A percentile compares a stretch with the other conserved stretches of the same genome.
Evolutionary conservation across 2,113 vertebrate species (phyloP).

Genomic region (Ciconia boyciana): DNA sequence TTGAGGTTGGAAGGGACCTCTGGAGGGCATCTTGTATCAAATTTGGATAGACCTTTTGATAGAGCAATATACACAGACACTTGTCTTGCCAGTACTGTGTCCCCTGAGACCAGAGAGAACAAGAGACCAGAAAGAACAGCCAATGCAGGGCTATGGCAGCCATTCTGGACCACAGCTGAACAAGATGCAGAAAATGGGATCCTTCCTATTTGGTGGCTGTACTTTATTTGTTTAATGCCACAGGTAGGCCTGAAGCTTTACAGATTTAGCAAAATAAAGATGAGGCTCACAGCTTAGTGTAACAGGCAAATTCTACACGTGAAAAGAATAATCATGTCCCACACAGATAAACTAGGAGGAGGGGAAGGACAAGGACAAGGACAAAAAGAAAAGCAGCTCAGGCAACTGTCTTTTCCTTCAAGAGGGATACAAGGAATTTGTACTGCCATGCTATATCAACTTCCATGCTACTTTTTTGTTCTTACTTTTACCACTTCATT

Average conservation of each 20-base stretch:
- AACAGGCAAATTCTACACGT: neutral
- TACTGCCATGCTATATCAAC: neutral
- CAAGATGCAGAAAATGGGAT: neutral
- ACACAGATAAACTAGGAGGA: neutral
- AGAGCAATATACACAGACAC: neutral
- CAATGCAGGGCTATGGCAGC: neutral
- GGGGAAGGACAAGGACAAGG: neutral
- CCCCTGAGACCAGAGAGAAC: neutral
- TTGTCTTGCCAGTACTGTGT: neutral
- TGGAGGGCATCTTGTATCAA: neutral
- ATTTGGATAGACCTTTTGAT: neutral
- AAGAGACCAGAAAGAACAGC: neutral
- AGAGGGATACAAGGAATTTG: neutral
- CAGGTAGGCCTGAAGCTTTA: neutral
- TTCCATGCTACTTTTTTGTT: neutral
- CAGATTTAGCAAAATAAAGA: neutral
- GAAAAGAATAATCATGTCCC: neutral
- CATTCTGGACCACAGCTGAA: neutral
- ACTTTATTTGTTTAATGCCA: neutral
- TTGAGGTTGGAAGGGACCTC: neutral
- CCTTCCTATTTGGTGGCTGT: neutral
- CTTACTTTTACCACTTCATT: neutral
- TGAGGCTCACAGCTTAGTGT: neutral
- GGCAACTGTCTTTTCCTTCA: neutral
- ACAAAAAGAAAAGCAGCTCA: neutral